Evolutionary conservation across 2,113 vertebrate species (phyloP).

Genomic region (Dromiciops gliroides): DNA sequence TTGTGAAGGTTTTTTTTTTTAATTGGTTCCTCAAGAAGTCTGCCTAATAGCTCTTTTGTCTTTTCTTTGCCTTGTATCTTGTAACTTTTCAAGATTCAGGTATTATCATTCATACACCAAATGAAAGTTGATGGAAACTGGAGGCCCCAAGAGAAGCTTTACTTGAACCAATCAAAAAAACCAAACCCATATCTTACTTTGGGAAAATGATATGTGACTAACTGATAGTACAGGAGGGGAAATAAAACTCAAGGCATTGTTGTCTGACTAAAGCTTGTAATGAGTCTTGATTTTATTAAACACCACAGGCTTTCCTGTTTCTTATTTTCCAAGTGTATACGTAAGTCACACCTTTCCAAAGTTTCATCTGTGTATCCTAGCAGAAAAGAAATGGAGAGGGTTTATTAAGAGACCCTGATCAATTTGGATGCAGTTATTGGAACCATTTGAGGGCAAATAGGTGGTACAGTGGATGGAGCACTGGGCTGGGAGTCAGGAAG

Average conservation of each 20-base stretch:
- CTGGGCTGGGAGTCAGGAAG: not conserved
- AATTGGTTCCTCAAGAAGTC: conserved; percentile 27
- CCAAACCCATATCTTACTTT: not conserved
- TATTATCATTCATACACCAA: conserved; percentile 30
- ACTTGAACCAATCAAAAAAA: not conserved
- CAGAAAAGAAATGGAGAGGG: not conserved
- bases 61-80: conserved; percentile 16
- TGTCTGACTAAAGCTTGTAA: not conserved
- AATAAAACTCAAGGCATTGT: not conserved
- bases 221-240: not conserved
- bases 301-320: not conserved
- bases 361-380: not conserved
- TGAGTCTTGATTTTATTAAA: conserved; percentile 34
- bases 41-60: conserved; percentile 49
- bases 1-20: not conserved
- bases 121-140: not conserved
- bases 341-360: not conserved
- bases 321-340: not conserved
- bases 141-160: not conserved
- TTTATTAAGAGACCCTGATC: not conserved
- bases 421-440: not conserved
- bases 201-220: not conserved
- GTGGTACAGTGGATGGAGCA: not conserved
- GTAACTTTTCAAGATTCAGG: conserved; percentile 22
- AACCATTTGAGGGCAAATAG: not conserved